Evolutionary conservation across 2,888 invertebrate species (phyloP).

Genomic region (Autographa pulchrina): DNA sequence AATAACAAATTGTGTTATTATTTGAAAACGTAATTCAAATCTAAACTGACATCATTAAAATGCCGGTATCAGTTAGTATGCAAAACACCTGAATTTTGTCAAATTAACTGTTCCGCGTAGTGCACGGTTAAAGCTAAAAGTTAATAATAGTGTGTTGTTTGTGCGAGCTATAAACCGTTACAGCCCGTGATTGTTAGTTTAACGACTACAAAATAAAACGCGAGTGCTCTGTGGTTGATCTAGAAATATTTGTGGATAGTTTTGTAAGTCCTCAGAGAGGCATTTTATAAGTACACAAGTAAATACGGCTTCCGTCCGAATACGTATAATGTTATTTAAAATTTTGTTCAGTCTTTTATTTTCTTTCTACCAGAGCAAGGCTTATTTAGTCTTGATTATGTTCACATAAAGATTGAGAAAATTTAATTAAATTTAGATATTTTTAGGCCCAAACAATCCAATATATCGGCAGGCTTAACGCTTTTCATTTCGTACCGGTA

Average conservation of each 20-base stretch:
- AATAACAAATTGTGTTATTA: background rate
- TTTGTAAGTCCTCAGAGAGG: conserved; percentile 27
- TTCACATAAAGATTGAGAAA: too few species aligned
- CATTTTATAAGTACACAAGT: background rate
- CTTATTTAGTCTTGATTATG: too few species aligned
- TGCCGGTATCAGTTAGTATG: background rate
- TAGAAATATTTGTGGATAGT: conserved; percentile 13
- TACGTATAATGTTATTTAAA: too few species aligned
- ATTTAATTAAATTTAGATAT: too few species aligned
- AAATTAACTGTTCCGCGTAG: conserved; percentile 9
- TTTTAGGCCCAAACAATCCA: too few species aligned
- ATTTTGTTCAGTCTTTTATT: too few species aligned
- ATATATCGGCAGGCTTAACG: too few species aligned
- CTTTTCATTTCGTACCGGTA: too few species aligned
- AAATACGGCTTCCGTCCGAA: background rate
- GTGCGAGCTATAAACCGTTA: conserved; percentile 50
- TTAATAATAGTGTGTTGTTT: conserved; percentile 58
- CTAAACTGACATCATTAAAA: background rate
- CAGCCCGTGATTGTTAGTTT: conserved; percentile 49
- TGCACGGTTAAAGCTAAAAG: conserved; percentile 43
- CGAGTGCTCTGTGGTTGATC: conserved; percentile 4
- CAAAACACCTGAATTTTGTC: conserved; percentile 2
- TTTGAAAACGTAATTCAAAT: background rate
- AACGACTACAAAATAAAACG: conserved; percentile 39
- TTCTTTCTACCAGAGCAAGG: too few species aligned